Evolutionary conservation across 2,888 invertebrate genomes (phyloP).

Genomic region (Drosophila barbarae): DNA sequence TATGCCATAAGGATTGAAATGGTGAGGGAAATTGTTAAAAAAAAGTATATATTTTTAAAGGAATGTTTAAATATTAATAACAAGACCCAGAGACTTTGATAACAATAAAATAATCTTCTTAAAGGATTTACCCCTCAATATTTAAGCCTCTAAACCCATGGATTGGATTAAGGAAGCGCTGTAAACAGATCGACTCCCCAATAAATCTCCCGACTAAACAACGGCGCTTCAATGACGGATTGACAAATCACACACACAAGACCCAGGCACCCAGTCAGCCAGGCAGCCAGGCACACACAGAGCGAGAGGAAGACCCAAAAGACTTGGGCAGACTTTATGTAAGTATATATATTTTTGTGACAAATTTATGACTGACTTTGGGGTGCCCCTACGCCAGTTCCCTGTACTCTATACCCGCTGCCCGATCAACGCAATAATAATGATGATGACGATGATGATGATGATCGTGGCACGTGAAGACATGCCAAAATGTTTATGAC

Average conservation of each 20-base stretch:
- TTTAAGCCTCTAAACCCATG: not conserved
- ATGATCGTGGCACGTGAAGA: constrained; percentile 68
- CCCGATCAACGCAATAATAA: constrained; percentile 29
- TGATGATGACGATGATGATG: constrained; percentile 30
- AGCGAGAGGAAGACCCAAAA: not conserved
- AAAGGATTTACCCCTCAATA: not conserved
- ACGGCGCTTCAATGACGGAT: constrained; percentile 73
- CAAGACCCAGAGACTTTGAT: not conserved
- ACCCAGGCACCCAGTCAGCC: constrained; percentile 23
- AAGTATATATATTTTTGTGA: constrained; percentile 55
- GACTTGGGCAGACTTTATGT: constrained; percentile 27
- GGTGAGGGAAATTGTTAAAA: not conserved
- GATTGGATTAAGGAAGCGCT: constrained; percentile 1
- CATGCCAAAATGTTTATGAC: constrained; percentile 68
- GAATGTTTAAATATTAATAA: not conserved
- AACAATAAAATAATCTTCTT: not conserved
- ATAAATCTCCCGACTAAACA: constrained; percentile 58
- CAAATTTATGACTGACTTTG: constrained; percentile 71
- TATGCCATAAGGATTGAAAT: not conserved
- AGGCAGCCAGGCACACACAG: constrained; percentile 1
- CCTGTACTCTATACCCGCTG: not conserved
- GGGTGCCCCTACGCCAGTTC: constrained; percentile 21
- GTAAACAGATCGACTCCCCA: constrained; percentile 25
- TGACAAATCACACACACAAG: constrained; percentile 58
- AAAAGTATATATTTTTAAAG: no score